Evolutionary conservation across 2,888 invertebrate species (phyloP).

Genomic region (Calameuta idolon): DNA sequence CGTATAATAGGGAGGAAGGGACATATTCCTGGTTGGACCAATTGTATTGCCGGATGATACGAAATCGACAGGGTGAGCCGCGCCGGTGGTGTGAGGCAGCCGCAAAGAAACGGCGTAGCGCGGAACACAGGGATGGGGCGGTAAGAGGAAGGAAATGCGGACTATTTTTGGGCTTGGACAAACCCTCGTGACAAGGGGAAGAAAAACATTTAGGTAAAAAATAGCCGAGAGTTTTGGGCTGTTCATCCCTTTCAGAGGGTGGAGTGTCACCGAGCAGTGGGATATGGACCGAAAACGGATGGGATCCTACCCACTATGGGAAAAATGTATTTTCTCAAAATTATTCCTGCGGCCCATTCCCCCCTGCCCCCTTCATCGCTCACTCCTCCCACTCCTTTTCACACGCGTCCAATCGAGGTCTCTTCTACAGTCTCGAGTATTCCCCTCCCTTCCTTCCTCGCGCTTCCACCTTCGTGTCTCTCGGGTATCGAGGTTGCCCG

Average conservation of each 20-base stretch:
- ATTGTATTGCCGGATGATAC: no score
- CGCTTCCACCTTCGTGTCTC: background rate
- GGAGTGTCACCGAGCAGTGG: constrained; percentile 30
- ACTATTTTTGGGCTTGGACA: constrained; percentile 36
- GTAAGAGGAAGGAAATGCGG: constrained; percentile 24
- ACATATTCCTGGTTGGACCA: no score
- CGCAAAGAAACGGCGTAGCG: no score
- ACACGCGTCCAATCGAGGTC: background rate
- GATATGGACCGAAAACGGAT: constrained; percentile 52
- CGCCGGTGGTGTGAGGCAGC: no score
- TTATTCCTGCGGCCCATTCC: constrained; percentile 37
- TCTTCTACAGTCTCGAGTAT: background rate
- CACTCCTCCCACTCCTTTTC: constrained; percentile 5
- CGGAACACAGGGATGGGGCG: no score
- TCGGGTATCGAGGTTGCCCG: background rate
- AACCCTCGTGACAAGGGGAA: constrained; percentile 25
- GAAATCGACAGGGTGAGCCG: no score
- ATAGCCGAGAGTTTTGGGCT: constrained; percentile 39
- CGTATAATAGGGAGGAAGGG: no score
- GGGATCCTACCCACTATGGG: constrained; percentile 39
- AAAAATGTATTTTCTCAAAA: constrained; percentile 54
- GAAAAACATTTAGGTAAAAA: constrained; percentile 52
- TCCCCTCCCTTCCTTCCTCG: background rate
- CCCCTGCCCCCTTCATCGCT: constrained; percentile 7
- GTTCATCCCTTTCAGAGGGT: constrained; percentile 38